These are phyloP conservation scores for Cygnus olor DNA, from an alignment of 2,797 vertebrate species.

Conservation along the genomic window DNA sequence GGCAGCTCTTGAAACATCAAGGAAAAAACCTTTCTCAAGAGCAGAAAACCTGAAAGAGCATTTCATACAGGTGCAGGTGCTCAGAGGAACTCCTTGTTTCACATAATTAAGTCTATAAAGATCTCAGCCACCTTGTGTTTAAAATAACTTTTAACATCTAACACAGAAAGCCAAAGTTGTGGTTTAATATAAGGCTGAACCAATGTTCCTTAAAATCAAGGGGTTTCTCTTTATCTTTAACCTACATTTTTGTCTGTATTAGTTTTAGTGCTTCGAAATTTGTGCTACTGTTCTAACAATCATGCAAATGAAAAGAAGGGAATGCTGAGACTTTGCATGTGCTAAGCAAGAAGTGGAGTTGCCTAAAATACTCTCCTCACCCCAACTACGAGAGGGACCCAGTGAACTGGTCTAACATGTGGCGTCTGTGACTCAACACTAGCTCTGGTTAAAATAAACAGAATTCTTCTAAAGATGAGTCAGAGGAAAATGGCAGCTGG, in stretches of 20 bases:
- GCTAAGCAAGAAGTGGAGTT: neutral
- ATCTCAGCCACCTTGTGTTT: neutral
- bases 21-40: neutral
- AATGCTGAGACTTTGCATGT: neutral
- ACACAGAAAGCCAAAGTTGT: neutral
- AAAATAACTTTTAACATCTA: slow-evolving; percentile 15
- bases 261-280: neutral
- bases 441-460: slow-evolving; percentile 16
- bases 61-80: neutral
- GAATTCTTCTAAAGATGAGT: slow-evolving; percentile 24
- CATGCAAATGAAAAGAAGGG: neutral
- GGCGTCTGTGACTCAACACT: slow-evolving; percentile 9
- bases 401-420: slow-evolving; percentile 27
- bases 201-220: neutral
- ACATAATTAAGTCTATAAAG: neutral
- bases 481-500: slow-evolving; percentile 57
- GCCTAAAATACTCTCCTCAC: neutral
- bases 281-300: neutral
- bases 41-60: slow-evolving; percentile 8
- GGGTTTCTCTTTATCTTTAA: neutral
- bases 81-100: slow-evolving; percentile 23
- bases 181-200: neutral
- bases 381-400: neutral
- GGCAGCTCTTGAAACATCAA: neutral
- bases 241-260: neutral